Evolutionary conservation across 2,888 invertebrate species (phyloP), one percentile per base, ranked within the genome.

Genomic region (Andricus quercusramuli): DNA sequence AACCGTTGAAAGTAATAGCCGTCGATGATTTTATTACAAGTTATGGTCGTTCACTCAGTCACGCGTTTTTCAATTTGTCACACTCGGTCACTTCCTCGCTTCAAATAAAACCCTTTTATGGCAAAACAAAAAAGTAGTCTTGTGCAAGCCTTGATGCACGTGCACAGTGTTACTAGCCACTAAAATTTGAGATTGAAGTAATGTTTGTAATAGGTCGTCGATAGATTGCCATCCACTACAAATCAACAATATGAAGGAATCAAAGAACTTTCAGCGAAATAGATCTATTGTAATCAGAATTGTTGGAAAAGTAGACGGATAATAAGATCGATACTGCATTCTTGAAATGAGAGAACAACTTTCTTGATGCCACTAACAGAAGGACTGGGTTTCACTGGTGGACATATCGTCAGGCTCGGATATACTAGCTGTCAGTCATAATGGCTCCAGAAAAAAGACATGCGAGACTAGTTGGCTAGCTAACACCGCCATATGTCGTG

Each of bases 401-500:
- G 68, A 37, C 11, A 41, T n/a, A 25, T 47, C 25, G 47, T 29
- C 25, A 70, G 51, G 29, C 29, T 74, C 74, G 32, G 56, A 56
- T 74, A 74, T 74, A 32, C 74, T 74, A 29, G 74, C 74, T 74
- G 74, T 74, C 74, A 74, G 74, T 74, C 74, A 74, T 74, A 74
- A 88, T 88, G 87, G 86, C 79, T 78, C 66, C 70, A 79, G 79
- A 86, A 86, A 88, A 86, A 86, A 74, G 74, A 56, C 84, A 85
- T 84, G 81, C 79, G 85, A 85, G 86, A 87, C 74, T 74, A 74
- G 74, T 74, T 74, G 86, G 89, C 87, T 81, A 83, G 86, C 87
- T 85, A 88, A 89, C 83, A 84, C 80, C 68, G 86, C 89, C 90
- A 90, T 90, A 90, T 90, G 90, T 90, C 88, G 88, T 81, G 83